Base-by-base conservation (phyloP, 2,113 vertebrate genomes). In the Brachirus orientalis region DNA sequence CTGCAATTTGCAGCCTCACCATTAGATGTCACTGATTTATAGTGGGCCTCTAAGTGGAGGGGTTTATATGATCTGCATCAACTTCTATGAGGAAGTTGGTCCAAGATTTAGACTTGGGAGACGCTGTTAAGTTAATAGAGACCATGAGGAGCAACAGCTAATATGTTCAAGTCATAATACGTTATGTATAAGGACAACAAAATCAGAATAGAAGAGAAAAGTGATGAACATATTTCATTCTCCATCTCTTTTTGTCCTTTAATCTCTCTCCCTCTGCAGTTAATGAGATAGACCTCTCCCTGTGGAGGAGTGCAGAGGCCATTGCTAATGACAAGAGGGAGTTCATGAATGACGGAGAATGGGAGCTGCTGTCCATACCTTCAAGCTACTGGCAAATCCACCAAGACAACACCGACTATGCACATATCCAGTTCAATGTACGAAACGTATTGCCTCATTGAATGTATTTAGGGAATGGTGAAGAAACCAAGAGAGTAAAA, bases 401-500 rank as follows among this genome's bases (percentile, higher is more conserved):
- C 46, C 90, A 87, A 10, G 89, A 88, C 1, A 40, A 85, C 59
- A 88, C 86, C 0, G 85, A 93, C 68, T 94, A 95, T 3, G 94
- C 95, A 2, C 94, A 95, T 81, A 93, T 96, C 88, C 93, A 89
- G 74, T 96, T 96, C 80, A 92, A 96, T 0, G 95, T 95, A 85
- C 0, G 66, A 51, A 4, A 6, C 47, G 4, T 10, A 20, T 20
- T 13, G 9, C 38, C 38, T 13, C 38, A 9, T 13, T 40, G 10
- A 11, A 12, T 10, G 8, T 1, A 43, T 4, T 43, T 43, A 43
- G 14, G 40, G 11, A 43, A 28, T 28, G 28, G 28, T 28, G 28
- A 28, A 28, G 28, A 28, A n/a, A n/a, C n/a, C n/a, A n/a, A n/a
- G n/a, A n/a, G n/a, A n/a, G n/a, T n/a, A n/a, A n/a, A n/a, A 28